Evolutionary conservation across 1,140 invertebrate species (phyloP).

Genomic region (Rhyzopertha dominica): DNA sequence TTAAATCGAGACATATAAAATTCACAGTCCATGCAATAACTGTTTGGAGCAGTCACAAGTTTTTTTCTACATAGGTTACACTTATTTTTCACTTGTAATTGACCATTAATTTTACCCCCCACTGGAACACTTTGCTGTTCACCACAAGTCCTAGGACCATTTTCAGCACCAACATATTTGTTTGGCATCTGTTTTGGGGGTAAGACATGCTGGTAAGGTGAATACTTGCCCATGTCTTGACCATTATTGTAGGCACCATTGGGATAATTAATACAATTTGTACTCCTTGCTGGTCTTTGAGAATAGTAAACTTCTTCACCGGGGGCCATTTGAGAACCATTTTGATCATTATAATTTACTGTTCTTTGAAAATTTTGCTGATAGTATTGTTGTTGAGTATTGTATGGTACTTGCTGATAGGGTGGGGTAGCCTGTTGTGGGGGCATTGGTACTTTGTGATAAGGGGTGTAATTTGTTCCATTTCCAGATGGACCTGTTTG

Average conservation of each 20-base stretch:
- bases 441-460: too few species aligned
- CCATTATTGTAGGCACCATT: too few species aligned
- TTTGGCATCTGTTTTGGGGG: slow-evolving; percentile 52
- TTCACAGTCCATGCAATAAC: slow-evolving; percentile 84
- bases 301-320: slow-evolving; percentile 27
- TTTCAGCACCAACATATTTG: slow-evolving; percentile 63
- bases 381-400: slow-evolving; percentile 5
- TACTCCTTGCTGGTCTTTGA: slow-evolving; percentile 8
- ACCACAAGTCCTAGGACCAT: slow-evolving; percentile 56
- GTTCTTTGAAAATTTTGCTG: slow-evolving; percentile 3
- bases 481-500: too few species aligned
- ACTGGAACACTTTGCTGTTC: slow-evolving; percentile 45
- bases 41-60: slow-evolving; percentile 63
- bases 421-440: too few species aligned
- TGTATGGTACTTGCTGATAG: slow-evolving; percentile 7
- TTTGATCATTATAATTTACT: slow-evolving; percentile 14
- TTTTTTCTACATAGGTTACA: slow-evolving; percentile 85
- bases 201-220: slow-evolving; percentile 29
- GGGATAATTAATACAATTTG: too few species aligned
- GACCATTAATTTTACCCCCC: slow-evolving; percentile 22
- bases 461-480: too few species aligned
- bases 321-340: slow-evolving; percentile 33
- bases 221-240: slow-evolving; percentile 25
- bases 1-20: slow-evolving; percentile 87
- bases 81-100: slow-evolving; percentile 48